These are phyloP conservation scores for Morphnarchus princeps DNA, from an alignment of 2,113 vertebrate species.

Conservation along the genomic window DNA sequence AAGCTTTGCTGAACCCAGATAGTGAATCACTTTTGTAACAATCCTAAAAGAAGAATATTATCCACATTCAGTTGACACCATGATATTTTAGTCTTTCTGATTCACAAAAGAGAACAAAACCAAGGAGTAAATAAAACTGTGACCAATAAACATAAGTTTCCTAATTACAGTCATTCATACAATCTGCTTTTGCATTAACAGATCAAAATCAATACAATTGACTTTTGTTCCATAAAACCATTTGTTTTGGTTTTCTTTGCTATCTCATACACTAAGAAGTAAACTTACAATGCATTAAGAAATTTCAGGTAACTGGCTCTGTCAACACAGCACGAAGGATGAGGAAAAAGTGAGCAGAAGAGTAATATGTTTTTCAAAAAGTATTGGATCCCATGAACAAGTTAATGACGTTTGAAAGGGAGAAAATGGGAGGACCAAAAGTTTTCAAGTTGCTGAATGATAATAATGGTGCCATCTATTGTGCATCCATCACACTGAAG, in stretches of 20 bases:
- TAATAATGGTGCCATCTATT: not conserved
- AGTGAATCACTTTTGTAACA: not conserved
- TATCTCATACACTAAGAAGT: not conserved
- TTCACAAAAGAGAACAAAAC: not conserved
- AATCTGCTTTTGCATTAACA: conserved; percentile 34
- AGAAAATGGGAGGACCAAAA: conserved; percentile 32
- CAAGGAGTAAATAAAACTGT: not conserved
- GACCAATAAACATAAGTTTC: not conserved
- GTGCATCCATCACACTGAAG: conserved; percentile 43
- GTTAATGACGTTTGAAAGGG: conserved; percentile 11
- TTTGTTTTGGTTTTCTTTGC: conserved; percentile 26
- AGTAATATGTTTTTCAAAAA: conserved; percentile 28
- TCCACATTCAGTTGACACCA: not conserved
- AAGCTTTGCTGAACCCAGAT: not conserved
- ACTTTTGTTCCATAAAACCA: not conserved
- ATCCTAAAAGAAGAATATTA: not conserved
- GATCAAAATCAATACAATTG: conserved; percentile 58
- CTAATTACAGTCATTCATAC: conserved; percentile 38
- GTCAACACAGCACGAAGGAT: conserved; percentile 15
- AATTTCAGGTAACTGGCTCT: conserved; percentile 5
- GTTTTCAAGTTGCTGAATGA: conserved; percentile 40
- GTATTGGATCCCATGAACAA: conserved; percentile 30
- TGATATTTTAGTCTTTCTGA: not conserved
- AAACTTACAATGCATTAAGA: not conserved
- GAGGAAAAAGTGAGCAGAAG: conserved; percentile 14